These are phyloP conservation scores for Cerceris ruficornis DNA, from an alignment of 2,888 invertebrate species.

Conservation along the genomic window DNA sequence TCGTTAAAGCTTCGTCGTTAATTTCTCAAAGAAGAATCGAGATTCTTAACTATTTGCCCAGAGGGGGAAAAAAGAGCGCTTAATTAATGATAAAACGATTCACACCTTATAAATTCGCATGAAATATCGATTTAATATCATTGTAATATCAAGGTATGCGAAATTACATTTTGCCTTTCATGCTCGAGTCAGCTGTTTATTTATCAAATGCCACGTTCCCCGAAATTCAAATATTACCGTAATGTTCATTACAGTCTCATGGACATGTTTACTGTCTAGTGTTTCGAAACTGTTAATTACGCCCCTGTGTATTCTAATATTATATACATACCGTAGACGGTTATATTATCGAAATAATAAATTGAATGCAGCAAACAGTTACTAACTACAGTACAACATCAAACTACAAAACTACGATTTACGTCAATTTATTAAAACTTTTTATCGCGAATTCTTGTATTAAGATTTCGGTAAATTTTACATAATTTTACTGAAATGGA, in stretches of 20 bases:
- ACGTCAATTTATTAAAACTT: no score
- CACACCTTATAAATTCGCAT: background rate
- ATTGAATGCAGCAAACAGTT: background rate
- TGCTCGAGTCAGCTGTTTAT: background rate
- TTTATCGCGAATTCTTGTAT: no score
- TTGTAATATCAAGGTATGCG: background rate
- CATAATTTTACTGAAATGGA: no score
- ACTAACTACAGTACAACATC: no score
- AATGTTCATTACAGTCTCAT: conserved; percentile 8
- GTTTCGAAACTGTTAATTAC: conserved; percentile 10
- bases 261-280: background rate
- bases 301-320: background rate
- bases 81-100: no score
- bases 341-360: background rate
- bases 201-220: background rate
- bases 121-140: background rate
- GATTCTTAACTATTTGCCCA: no score
- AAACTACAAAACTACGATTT: no score
- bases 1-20: no score
- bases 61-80: no score
- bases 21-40: no score
- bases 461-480: no score
- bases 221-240: conserved; percentile 11
- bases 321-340: background rate
- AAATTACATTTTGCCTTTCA: background rate